A percentile compares a stretch with the other conserved stretches of the same genome.
phyloP scores from a whole-genome alignment of 2,888 invertebrate species.

The Helleia helle region DNA sequence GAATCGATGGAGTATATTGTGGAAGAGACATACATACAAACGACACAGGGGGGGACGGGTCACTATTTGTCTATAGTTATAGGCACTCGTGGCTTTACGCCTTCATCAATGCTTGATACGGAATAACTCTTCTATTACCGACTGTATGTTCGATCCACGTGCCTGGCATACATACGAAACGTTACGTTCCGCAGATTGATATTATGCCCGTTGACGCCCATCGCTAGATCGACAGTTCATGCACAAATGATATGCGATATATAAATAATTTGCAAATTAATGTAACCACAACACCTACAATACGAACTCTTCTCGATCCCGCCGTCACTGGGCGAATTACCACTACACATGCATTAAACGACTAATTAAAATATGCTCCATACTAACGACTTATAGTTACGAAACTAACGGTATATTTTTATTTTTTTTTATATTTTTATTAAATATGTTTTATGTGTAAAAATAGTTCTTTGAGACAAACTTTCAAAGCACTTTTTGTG shows the following conservation, averaged over 20 bases:
- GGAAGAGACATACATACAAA: constrained; percentile 34
- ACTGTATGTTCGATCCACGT: constrained; percentile 34
- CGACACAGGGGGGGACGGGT: constrained; percentile 21
- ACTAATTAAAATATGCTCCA: constrained; percentile 65
- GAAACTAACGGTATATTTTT: constrained; percentile 64
- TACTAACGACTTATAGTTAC: constrained; percentile 60
- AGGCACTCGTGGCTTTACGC: constrained; percentile 33
- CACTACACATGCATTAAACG: constrained; percentile 66
- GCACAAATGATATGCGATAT: constrained; percentile 44
- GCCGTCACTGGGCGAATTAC: constrained; percentile 45
- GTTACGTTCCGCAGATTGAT: constrained; percentile 18
- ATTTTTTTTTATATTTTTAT: constrained; percentile 50
- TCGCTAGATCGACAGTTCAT: constrained; percentile 12
- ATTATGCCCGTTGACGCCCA: constrained; percentile 18
- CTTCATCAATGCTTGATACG: constrained; percentile 13
- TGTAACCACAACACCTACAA: constrained; percentile 30
- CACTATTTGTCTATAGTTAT: constrained; percentile 27
- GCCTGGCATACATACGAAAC: constrained; percentile 7
- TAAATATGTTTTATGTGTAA: constrained; percentile 45
- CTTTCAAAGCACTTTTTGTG: constrained; percentile 42
- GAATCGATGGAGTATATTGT: constrained; percentile 21
- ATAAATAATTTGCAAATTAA: constrained; percentile 40
- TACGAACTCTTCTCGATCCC: constrained; percentile 1
- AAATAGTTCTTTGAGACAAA: constrained; percentile 61
- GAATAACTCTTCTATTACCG: constrained; percentile 8